These are phyloP conservation scores for Megalops cyprinoides DNA, from an alignment of 2,797 vertebrate species.

Conservation along the genomic window DNA sequence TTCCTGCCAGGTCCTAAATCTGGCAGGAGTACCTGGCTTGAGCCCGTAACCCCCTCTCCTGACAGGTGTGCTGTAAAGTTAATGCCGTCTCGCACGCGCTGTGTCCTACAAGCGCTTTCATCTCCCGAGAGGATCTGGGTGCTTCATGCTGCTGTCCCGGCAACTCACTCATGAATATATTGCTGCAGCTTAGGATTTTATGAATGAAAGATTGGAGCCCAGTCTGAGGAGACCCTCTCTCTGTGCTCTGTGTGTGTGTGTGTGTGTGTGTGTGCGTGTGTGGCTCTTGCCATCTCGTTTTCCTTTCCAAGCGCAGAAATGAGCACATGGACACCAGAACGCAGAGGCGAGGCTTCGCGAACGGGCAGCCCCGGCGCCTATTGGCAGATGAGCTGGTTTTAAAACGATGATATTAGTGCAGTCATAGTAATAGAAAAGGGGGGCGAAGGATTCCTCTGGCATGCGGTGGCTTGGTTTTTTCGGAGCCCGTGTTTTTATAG, in stretches of 20 bases:
- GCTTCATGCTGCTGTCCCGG: constrained; percentile 42
- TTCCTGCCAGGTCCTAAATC: neutral
- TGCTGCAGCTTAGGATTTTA: neutral
- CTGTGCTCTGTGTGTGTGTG: neutral
- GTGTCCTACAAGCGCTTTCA: neutral
- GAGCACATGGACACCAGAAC: constrained; percentile 26
- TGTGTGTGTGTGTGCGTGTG: no score
- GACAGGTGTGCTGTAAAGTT: neutral
- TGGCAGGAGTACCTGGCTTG: neutral
- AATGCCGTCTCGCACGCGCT: neutral
- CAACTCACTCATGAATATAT: no score
- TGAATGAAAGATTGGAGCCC: constrained; percentile 48
- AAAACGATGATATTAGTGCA: constrained; percentile 50
- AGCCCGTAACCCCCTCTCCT: neutral
- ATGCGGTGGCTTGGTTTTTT: constrained; percentile 75
- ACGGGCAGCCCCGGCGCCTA: constrained; percentile 39
- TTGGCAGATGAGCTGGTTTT: constrained; percentile 63
- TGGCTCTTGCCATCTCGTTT: no score
- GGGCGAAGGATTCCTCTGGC: constrained; percentile 53
- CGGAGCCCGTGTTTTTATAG: constrained; percentile 65
- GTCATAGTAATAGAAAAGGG: constrained; percentile 70
- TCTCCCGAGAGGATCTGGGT: constrained; percentile 37
- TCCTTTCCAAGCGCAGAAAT: neutral
- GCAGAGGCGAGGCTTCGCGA: constrained; percentile 20
- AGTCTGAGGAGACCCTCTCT: neutral